Evolutionary conservation across 2,888 invertebrate genomes (phyloP).

Genomic region (Lapara coniferarum): DNA sequence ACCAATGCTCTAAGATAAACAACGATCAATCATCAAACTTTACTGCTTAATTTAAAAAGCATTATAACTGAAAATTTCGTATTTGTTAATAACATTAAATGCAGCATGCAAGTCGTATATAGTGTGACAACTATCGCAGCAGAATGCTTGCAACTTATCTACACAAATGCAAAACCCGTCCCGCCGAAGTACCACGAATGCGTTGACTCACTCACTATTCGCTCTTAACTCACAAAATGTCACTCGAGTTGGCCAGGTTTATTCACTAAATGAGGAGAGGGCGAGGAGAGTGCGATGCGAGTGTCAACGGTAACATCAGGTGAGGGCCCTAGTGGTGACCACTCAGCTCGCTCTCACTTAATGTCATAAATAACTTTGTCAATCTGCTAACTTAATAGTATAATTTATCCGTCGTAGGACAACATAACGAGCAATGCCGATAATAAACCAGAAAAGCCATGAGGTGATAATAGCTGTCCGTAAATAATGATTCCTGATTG

Average conservation of each 20-base stretch:
- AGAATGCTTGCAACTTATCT: slow-evolving; percentile 54
- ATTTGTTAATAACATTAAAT: slow-evolving; percentile 34
- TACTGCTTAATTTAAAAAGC: slow-evolving; percentile 21
- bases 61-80: slow-evolving; percentile 21
- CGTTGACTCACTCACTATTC: slow-evolving; percentile 35
- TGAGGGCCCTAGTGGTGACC: slow-evolving; percentile 60
- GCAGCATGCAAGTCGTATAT: slow-evolving; percentile 51
- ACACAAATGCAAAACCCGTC: slow-evolving; percentile 54
- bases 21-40: slow-evolving; percentile 30
- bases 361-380: slow-evolving; percentile 83
- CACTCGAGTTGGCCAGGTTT: background rate
- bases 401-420: slow-evolving; percentile 81
- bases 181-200: slow-evolving; percentile 34
- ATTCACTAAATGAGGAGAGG: slow-evolving; percentile 35
- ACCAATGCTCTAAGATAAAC: too few relatives aligned
- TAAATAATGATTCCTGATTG: slow-evolving; percentile 83
- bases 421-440: slow-evolving; percentile 81
- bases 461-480: slow-evolving; percentile 82
- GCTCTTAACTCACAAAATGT: slow-evolving; percentile 30
- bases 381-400: slow-evolving; percentile 84
- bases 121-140: slow-evolving; percentile 56
- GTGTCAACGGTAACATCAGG: slow-evolving; percentile 38
- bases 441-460: slow-evolving; percentile 83
- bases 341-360: slow-evolving; percentile 73
- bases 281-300: slow-evolving; percentile 42